Evolutionary conservation across 2,888 invertebrate species (phyloP).

Genomic region (Siphonodentalium dalli): DNA sequence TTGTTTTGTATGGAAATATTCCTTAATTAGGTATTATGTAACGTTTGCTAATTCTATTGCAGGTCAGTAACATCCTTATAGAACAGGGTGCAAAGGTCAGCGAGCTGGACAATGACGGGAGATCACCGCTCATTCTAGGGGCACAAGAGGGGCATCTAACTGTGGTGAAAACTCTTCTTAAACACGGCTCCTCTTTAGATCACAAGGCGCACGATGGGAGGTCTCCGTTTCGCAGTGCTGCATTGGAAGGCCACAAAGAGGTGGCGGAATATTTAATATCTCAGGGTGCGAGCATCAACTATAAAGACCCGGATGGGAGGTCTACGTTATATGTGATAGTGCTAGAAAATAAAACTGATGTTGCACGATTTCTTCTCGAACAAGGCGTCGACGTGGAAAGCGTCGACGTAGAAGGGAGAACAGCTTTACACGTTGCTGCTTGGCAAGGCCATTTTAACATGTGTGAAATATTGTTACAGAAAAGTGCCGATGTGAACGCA

Average conservation of each 20-base stretch:
- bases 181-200: constrained; percentile 51
- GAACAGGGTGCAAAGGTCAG: constrained; percentile 66
- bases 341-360: constrained; percentile 59
- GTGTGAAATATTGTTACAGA: constrained; percentile 84
- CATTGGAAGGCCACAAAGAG: constrained; percentile 81
- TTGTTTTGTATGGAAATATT: no score
- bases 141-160: constrained; percentile 72
- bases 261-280: constrained; percentile 65
- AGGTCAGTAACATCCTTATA: constrained; percentile 66
- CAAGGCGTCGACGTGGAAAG: constrained; percentile 79
- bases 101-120: constrained; percentile 67
- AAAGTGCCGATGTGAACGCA: constrained; percentile 82
- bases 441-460: constrained; percentile 92
- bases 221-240: constrained; percentile 72
- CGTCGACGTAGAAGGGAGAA: constrained; percentile 86
- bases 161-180: constrained; percentile 47
- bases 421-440: constrained; percentile 80
- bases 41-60: constrained; percentile 66
- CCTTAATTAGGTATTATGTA: neutral
- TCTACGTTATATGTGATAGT: constrained; percentile 91
- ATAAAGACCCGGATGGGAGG: constrained; percentile 89
- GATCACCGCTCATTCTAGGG: constrained; percentile 73
- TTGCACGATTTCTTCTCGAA: constrained; percentile 69
- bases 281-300: constrained; percentile 78
- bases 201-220: constrained; percentile 79